These are phyloP conservation scores for Climacteris rufus DNA, from an alignment of 2,113 vertebrate genomes.

Conservation along the genomic window DNA sequence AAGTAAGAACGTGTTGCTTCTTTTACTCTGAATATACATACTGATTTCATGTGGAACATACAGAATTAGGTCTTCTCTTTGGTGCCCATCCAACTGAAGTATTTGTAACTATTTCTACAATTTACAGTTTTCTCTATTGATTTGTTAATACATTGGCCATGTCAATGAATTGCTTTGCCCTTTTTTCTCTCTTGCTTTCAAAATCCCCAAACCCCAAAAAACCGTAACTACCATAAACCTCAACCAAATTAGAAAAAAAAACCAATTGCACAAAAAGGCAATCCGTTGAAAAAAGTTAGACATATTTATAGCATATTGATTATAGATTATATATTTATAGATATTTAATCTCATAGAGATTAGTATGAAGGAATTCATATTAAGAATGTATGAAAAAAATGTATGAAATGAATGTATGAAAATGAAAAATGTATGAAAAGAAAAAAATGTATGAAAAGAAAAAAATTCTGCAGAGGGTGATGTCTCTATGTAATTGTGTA, in stretches of 20 bases:
- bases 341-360: neutral
- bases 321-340: too few species aligned
- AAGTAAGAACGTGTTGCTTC: neutral
- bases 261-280: fast-evolving
- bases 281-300: neutral
- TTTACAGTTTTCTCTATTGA: neutral
- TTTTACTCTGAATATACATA: neutral
- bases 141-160: neutral
- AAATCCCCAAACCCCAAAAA: neutral
- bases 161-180: neutral
- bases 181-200: neutral
- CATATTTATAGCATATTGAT: neutral
- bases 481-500: neutral
- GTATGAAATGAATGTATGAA: fast-evolving
- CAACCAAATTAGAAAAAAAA: neutral
- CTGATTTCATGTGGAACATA: neutral
- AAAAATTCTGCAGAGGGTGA: neutral
- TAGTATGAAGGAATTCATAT: neutral
- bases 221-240: neutral
- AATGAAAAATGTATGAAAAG: neutral
- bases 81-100: neutral
- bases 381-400: too few species aligned
- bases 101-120: neutral
- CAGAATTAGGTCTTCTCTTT: neutral
- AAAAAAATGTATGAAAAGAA: neutral